phyloP scores from a whole-genome alignment of 1,140 invertebrate species.

The Microplitis demolitor region DNA sequence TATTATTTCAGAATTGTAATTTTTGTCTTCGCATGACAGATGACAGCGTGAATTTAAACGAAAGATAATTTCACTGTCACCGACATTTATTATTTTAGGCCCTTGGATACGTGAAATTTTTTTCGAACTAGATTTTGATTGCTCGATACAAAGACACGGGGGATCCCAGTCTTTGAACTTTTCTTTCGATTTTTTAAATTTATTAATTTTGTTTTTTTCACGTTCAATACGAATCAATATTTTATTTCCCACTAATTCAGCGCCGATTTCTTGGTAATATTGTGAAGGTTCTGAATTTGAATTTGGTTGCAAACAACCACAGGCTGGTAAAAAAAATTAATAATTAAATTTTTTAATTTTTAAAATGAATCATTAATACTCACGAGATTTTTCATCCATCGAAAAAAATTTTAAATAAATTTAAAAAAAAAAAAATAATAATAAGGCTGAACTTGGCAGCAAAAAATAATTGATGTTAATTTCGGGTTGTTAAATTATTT shows the following conservation, averaged over 20 bases:
- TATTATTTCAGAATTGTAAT: conserved; percentile 35
- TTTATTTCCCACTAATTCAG: conserved; percentile 48
- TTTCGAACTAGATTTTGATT: conserved; percentile 48
- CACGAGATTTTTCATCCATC: too few species aligned
- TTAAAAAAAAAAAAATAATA: too few species aligned
- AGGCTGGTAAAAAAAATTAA: not conserved
- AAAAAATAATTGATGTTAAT: too few species aligned
- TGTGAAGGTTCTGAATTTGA: conserved; percentile 4
- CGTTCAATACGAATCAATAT: conserved; percentile 54
- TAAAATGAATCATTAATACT: too few species aligned
- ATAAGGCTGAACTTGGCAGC: too few species aligned
- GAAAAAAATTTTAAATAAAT: too few species aligned
- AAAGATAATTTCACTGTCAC: conserved; percentile 50
- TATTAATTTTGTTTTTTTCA: conserved; percentile 29
- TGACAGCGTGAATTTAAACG: conserved; percentile 39
- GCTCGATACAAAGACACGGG: conserved; percentile 44
- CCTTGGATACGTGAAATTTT: conserved; percentile 33
- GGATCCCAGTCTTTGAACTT: conserved; percentile 42
- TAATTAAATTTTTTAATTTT: too few species aligned
- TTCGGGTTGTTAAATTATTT: too few species aligned
- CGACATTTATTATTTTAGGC: conserved; percentile 48
- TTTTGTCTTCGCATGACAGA: conserved; percentile 29
- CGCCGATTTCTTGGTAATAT: conserved; percentile 51
- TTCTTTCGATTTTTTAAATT: conserved; percentile 29
- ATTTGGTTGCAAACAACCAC: conserved; percentile 6